phyloP scores from a whole-genome alignment of 2,113 vertebrate genomes.

The Steatornis caripensis region DNA sequence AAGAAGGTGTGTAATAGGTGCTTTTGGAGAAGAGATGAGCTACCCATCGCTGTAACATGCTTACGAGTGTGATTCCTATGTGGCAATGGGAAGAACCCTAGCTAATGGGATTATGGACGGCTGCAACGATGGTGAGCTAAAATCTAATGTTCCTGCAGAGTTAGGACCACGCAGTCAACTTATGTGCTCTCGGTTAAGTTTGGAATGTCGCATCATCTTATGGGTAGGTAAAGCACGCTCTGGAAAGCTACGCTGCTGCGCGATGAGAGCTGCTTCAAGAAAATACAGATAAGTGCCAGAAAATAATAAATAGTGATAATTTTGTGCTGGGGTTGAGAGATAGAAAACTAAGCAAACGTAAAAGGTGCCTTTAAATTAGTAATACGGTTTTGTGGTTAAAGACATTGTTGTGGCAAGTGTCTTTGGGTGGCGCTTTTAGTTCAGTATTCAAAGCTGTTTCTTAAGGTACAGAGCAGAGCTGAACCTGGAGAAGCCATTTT shows the following conservation, averaged over 20 bases:
- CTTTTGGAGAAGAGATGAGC: not conserved
- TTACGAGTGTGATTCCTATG: not conserved
- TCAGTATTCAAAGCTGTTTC: not conserved
- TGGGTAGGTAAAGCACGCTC: not conserved
- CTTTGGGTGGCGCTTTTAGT: not conserved
- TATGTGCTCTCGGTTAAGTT: not conserved
- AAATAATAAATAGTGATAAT: not conserved
- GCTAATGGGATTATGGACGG: not conserved
- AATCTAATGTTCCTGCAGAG: not conserved
- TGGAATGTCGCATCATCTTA: not conserved
- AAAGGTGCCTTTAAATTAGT: not conserved
- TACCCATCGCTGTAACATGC: not conserved
- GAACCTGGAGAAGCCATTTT: not conserved
- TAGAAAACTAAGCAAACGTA: not conserved
- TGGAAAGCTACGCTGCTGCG: not conserved
- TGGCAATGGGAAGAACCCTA: not conserved
- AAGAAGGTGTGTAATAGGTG: not conserved
- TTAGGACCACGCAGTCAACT: not conserved
- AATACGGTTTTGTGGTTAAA: slow-evolving; percentile 1
- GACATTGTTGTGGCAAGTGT: not conserved
- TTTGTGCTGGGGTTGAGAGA: not conserved
- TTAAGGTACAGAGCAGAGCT: not conserved
- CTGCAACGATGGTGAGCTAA: not conserved
- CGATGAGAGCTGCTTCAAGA: not conserved
- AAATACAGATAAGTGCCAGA: not conserved